Conservation (phyloP, 1,140 invertebrate genomes). For the Metopolophium dirhodum region DNA sequence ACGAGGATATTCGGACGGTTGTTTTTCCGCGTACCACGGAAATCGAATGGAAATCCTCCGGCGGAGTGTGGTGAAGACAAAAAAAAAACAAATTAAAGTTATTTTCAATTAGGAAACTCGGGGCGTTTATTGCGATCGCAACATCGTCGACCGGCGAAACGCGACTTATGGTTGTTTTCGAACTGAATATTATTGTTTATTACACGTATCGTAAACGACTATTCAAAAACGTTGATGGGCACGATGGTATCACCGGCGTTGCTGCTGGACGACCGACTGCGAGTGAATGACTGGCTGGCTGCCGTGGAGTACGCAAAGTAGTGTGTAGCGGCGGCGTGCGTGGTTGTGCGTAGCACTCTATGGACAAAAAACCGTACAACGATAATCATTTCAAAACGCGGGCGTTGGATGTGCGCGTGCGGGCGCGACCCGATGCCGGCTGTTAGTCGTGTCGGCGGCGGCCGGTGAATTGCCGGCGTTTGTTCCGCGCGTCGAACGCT, state of each 20-base stretch:
- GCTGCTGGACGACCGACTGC: not conserved
- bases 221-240: not conserved
- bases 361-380: constrained; percentile 35
- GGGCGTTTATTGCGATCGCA: too few relatives aligned
- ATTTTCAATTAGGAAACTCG: too few relatives aligned
- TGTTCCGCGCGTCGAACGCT: not conserved
- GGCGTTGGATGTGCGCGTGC: not conserved
- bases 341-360: constrained; percentile 10
- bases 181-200: not conserved
- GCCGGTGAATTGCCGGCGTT: constrained; percentile 14
- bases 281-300: constrained; percentile 12
- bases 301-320: not conserved
- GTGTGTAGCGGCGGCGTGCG: not conserved
- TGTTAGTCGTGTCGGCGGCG: not conserved
- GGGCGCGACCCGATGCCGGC: not conserved
- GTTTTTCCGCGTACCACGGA: not conserved
- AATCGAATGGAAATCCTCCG: not conserved
- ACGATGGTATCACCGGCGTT: not conserved
- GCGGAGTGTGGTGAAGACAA: not conserved
- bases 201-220: not conserved
- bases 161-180: not conserved
- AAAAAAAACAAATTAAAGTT: too few relatives aligned
- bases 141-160: not conserved
- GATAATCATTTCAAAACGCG: constrained; percentile 24
- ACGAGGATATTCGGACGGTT: not conserved